Percentiles rank a stretch among this genome's conserved stretches.
Conservation (phyloP, 2,113 vertebrate genomes). For the Genyomyrus donnyi region DNA sequence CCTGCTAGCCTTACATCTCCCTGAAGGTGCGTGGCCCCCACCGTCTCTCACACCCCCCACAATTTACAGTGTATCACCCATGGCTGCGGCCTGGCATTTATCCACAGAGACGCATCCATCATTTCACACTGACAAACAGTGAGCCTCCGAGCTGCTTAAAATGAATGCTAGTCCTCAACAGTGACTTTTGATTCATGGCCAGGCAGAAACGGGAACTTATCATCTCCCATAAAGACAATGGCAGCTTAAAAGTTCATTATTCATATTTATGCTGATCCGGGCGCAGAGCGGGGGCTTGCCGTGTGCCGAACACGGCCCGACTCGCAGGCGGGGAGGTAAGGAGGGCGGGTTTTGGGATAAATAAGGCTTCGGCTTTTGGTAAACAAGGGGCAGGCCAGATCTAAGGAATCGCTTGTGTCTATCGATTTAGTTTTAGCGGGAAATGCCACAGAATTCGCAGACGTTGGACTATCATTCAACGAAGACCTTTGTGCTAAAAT, state of each 20-base stretch:
- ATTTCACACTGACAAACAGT: constrained; percentile 32
- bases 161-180: constrained; percentile 38
- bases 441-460: no score
- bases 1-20: constrained; percentile 33
- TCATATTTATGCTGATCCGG: constrained; percentile 47
- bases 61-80: constrained; percentile 59
- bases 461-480: not conserved
- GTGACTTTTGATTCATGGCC: constrained; percentile 54
- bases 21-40: constrained; percentile 27
- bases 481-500: not conserved
- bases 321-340: not conserved
- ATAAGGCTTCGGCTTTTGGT: constrained; percentile 3
- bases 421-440: not conserved
- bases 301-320: not conserved
- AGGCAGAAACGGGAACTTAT: constrained; percentile 53
- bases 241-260: constrained; percentile 53
- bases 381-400: not conserved
- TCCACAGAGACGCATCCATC: constrained; percentile 41
- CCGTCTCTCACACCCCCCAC: constrained; percentile 38
- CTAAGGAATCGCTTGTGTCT: not conserved
- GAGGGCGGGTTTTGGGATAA: constrained; percentile 7
- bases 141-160: constrained; percentile 40
- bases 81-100: constrained; percentile 46
- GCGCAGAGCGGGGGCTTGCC: constrained; percentile 4
- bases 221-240: constrained; percentile 52